Conservation (phyloP, 2,797 vertebrate genomes). For the Heterohyrax brucei region DNA sequence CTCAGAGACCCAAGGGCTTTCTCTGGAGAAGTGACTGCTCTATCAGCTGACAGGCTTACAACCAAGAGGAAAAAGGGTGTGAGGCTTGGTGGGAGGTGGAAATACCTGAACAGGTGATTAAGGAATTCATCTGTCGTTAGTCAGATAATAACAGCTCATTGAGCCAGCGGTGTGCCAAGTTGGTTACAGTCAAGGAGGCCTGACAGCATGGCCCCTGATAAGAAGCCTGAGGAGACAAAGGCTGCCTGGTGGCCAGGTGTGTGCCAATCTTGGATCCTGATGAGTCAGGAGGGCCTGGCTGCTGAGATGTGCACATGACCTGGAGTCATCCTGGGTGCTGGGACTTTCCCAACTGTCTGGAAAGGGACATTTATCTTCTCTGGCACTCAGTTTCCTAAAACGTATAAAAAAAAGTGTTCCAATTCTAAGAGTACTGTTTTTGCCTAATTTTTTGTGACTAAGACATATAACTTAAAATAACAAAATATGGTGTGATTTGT, state of each 20-base stretch:
- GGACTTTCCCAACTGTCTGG: neutral
- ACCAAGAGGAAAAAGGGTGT: neutral
- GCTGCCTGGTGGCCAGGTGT: accelerated
- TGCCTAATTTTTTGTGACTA: conserved; percentile 47
- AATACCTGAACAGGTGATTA: conserved; percentile 8
- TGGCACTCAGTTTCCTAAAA: conserved; percentile 41
- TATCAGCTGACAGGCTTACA: neutral
- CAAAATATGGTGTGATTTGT: neutral
- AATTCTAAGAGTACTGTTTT: conserved; percentile 21
- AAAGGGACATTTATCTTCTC: neutral
- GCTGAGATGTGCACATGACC: accelerated
- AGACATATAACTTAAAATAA: neutral
- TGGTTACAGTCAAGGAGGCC: neutral
- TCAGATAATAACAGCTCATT: neutral
- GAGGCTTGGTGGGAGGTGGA: neutral
- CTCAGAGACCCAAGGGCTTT: neutral
- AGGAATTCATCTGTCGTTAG: conserved; percentile 21
- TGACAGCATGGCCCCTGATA: neutral
- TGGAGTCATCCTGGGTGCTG: neutral
- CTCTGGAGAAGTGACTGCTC: neutral
- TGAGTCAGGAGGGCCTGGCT: neutral
- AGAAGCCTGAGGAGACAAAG: neutral
- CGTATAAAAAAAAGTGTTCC: neutral
- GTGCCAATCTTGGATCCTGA: neutral
- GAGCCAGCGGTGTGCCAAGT: neutral